Evolutionary conservation across 2,113 vertebrate genomes (phyloP).

Genomic region (Galeopterus variegatus): DNA sequence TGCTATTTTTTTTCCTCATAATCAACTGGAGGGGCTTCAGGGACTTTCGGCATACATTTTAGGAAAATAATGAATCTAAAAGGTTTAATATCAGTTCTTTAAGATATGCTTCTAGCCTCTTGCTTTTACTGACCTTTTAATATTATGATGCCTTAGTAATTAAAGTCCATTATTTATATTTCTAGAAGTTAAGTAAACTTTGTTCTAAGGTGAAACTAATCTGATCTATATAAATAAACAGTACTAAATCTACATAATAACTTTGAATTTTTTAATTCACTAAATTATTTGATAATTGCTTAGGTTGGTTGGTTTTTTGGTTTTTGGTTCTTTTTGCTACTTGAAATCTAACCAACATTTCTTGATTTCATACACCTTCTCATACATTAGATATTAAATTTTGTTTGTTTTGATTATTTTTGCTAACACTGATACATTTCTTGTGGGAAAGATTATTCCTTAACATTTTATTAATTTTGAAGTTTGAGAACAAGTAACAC

Average conservation of each 20-base stretch:
- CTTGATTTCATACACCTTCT: not conserved
- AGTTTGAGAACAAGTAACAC: slow-evolving; percentile 1
- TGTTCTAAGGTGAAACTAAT: not conserved
- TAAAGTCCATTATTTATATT: slow-evolving; percentile 32
- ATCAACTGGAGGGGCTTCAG: not conserved
- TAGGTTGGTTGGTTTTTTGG: not conserved
- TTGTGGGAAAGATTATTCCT: not conserved
- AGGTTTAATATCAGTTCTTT: slow-evolving; percentile 17
- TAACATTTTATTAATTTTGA: slow-evolving; percentile 47
- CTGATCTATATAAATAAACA: not conserved
- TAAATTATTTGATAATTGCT: slow-evolving; percentile 10
- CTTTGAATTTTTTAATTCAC: not conserved
- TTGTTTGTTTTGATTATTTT: slow-evolving; percentile 38
- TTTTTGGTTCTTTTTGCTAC: not conserved
- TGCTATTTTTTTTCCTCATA: not conserved
- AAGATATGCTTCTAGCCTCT: not conserved
- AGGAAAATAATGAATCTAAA: slow-evolving; percentile 6
- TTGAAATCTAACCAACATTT: not conserved
- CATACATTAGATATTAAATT: not conserved
- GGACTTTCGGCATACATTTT: not conserved
- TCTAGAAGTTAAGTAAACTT: not conserved
- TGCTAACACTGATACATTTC: not conserved
- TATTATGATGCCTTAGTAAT: not conserved
- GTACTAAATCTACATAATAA: not conserved
- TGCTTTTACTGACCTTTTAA: slow-evolving; percentile 27